Percentiles rank a stretch among this genome's conserved stretches.
phyloP scores from a whole-genome alignment of 2,797 vertebrate genomes.

The Spheniscus humboldti region DNA sequence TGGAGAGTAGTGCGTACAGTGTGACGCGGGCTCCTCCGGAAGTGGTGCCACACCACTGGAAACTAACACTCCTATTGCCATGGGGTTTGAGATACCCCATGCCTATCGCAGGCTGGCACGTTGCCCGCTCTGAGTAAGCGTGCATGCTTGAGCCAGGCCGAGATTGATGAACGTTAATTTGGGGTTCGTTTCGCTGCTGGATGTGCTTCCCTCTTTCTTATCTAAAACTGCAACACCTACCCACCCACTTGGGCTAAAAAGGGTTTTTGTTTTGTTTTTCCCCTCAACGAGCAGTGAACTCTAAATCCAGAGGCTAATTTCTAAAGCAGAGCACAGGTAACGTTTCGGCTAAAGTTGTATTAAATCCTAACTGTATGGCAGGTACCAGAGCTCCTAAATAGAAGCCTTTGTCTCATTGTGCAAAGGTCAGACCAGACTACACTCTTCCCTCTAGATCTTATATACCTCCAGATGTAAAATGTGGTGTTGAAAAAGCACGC shows the following conservation, averaged over 20 bases:
- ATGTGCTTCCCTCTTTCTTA: not conserved
- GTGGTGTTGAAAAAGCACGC: not conserved
- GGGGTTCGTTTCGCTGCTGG: not conserved
- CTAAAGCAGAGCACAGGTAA: not conserved
- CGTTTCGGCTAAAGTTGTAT: not conserved
- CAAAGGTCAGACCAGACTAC: not conserved
- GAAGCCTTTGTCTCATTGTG: not conserved
- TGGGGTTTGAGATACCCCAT: not conserved
- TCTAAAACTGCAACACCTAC: not conserved
- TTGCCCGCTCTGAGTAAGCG: not conserved
- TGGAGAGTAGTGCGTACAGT: rapidly evolving
- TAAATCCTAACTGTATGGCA: not conserved
- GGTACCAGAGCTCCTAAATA: not conserved
- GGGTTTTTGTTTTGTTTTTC: not conserved
- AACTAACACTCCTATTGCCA: rapidly evolving
- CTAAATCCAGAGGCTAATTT: not conserved
- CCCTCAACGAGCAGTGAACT: not conserved
- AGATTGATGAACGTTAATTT: not conserved
- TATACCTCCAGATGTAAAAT: not conserved
- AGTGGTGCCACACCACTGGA: not conserved
- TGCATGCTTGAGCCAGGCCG: not conserved
- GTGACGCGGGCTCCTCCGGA: rapidly evolving
- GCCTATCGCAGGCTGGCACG: not conserved
- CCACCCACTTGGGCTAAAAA: not conserved
- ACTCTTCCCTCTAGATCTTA: not conserved